These are phyloP conservation scores for Philotrypesis tridentata DNA, from an alignment of 1,140 invertebrate species.

Conservation along the genomic window DNA sequence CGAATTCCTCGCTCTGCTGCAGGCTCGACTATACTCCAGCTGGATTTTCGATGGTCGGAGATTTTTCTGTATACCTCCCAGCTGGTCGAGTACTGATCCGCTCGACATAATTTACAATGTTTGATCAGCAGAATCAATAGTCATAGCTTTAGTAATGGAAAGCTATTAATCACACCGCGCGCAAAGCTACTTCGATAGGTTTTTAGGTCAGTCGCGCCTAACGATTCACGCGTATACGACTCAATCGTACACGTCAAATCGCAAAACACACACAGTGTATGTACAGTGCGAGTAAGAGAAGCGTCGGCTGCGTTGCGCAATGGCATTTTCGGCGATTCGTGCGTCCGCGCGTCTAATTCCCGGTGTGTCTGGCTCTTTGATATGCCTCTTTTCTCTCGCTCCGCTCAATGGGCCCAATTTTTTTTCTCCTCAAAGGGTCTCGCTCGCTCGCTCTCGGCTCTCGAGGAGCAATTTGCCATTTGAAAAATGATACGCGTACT, in stretches of 20 bases:
- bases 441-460: too few relatives aligned
- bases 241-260: not conserved
- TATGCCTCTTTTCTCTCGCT: not conserved
- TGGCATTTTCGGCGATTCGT: not conserved
- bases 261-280: not conserved
- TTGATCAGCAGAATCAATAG: not conserved
- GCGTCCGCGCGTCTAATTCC: not conserved
- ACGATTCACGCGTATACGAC: not conserved
- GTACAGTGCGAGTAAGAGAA: not conserved
- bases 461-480: conserved; percentile 16
- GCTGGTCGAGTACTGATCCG: too few relatives aligned
- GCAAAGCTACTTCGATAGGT: not conserved
- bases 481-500: conserved; percentile 12
- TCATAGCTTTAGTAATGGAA: not conserved
- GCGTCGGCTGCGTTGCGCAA: not conserved
- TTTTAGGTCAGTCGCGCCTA: not conserved
- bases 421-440: not conserved
- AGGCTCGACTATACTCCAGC: too few relatives aligned
- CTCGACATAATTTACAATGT: too few relatives aligned
- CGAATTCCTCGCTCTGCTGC: conserved; percentile 6
- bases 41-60: too few relatives aligned
- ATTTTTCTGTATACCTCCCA: too few relatives aligned
- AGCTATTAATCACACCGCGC: not conserved
- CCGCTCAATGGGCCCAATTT: not conserved
- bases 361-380: not conserved